These are phyloP conservation scores for Graphium colonna DNA, from an alignment of 2,888 invertebrate genomes.

Conservation along the genomic window DNA sequence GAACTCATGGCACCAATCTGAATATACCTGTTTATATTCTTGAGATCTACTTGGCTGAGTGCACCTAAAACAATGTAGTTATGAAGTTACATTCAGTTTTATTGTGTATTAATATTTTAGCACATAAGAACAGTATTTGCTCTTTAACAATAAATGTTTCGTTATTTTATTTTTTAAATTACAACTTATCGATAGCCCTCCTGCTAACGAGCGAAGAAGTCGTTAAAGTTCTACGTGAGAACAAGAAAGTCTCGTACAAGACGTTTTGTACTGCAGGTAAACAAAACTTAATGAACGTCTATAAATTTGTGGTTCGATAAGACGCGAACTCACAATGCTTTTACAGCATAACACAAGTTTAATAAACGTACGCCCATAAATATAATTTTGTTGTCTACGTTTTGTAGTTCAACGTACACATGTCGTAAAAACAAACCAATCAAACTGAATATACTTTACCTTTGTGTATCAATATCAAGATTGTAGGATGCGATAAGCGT, in stretches of 20 bases:
- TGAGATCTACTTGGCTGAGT: constrained; percentile 79
- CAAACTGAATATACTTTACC: constrained; percentile 40
- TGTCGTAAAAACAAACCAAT: neutral
- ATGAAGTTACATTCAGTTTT: neutral
- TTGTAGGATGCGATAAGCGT: constrained; percentile 80
- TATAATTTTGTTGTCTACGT: too few species aligned
- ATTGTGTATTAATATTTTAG: too few species aligned
- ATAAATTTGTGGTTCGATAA: constrained; percentile 7
- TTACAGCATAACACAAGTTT: neutral
- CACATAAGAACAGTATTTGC: too few species aligned
- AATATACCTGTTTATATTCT: constrained; percentile 82
- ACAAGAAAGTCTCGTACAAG: constrained; percentile 20
- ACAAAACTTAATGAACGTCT: constrained; percentile 16
- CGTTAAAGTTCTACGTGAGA: constrained; percentile 23
- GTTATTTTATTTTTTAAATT: constrained; percentile 12
- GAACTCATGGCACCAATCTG: constrained; percentile 87
- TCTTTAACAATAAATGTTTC: constrained; percentile 1
- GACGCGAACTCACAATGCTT: constrained; percentile 1
- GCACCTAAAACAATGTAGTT: constrained; percentile 56
- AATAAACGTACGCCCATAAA: too few species aligned
- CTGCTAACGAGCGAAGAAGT: constrained; percentile 20
- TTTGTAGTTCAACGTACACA: too few species aligned
- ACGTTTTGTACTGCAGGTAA: constrained; percentile 16
- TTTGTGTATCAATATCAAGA: constrained; percentile 80
- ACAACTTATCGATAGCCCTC: constrained; percentile 17